Base-by-base conservation (phyloP, 2,797 vertebrate genomes). In the Acanthurus lineatus region DNA sequence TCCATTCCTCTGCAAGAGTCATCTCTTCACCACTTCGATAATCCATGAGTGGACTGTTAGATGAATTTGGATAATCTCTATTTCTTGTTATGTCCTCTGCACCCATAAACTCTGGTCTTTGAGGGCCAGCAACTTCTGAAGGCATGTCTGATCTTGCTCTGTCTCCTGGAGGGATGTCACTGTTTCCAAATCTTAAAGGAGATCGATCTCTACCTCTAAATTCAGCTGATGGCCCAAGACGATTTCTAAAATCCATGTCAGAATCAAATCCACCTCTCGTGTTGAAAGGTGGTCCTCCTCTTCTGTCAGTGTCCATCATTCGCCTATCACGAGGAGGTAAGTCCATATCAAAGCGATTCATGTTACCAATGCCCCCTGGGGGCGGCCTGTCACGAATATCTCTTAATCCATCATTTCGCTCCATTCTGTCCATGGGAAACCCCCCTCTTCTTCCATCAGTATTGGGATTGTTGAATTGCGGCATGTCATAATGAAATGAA, bases 211-310 rank as follows among this genome's bases (percentile, higher is more conserved):
- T 95, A 61, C 91, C 95, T 88, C 94, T 95, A 82, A 96, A 97
- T 73, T 98, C 96, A 81, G 92, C 64, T 1, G 95, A 75, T 54
- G 96, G 93, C 64, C 93, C 96, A 25, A 95, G 95, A 53, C 96
- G 96, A 88, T 94, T 96, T 90, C 97, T 96, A 74, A 98, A 96
- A 87, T 98, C 97, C 92, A 95, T 90, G 78, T 96, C 95, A 0
- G 95, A 94, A 48, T 95, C 91, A 92, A 96, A 96, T 71, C 90
- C 91, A 44, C 92, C 94, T 90, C 95, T 95, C 38, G 90, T 84
- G 83, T 92, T 93, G 59, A 93, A 86, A 73, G 93, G 89, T 9
- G 88, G 85, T 2, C 91, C 90, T 65, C 89, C 92, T 83, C 93
- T 91, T 83, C 95, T 90, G 40, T 96, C 94, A 66, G 88, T 92